Conservation (phyloP, 2,113 vertebrate genomes). For the Muntiacus reevesi region DNA sequence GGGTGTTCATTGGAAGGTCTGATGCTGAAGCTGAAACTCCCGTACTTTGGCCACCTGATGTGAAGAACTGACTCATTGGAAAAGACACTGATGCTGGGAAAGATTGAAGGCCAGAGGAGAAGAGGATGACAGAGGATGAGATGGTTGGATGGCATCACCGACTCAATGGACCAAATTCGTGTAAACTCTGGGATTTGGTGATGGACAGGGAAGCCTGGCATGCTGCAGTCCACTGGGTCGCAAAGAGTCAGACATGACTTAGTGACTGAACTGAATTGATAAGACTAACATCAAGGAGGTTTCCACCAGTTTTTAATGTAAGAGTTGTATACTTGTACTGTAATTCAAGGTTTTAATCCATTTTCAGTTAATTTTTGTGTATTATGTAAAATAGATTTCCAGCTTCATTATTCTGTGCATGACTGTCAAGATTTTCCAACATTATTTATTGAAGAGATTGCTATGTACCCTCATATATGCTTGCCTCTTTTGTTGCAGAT, state of each 20-base stretch:
- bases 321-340: background rate
- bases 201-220: background rate
- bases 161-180: background rate
- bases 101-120: rapidly evolving
- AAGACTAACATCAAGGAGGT: background rate
- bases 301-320: background rate
- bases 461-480: background rate
- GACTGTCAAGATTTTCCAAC: background rate
- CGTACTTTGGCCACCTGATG: background rate
- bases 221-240: background rate
- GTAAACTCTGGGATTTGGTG: background rate
- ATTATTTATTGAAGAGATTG: background rate
- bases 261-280: background rate
- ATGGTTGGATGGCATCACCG: background rate
- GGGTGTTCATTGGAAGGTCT: background rate
- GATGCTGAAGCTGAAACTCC: background rate
- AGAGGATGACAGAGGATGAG: background rate
- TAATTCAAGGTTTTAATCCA: background rate
- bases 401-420: background rate
- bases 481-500: background rate
- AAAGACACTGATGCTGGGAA: background rate
- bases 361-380: background rate
- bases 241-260: background rate
- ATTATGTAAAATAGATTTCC: background rate
- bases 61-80: background rate